Conservation (phyloP, 2,797 vertebrate species). For the Taenioides sp. region DNA sequence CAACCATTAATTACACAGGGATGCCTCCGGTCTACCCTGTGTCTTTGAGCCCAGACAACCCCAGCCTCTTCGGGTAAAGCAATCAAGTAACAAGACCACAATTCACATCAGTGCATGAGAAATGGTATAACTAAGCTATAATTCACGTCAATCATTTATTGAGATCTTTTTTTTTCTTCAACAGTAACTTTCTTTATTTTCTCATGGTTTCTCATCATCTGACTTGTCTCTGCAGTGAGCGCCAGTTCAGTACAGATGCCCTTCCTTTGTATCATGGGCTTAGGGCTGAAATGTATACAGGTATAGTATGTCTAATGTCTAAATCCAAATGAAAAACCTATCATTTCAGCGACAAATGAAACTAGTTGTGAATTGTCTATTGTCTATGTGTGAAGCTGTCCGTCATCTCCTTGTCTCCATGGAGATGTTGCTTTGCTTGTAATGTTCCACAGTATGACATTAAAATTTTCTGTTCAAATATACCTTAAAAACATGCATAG, state of each 20-base stretch:
- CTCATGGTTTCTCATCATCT: background rate
- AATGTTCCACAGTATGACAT: background rate
- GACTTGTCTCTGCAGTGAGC: background rate
- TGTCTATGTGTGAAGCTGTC: background rate
- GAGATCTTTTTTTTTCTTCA: background rate
- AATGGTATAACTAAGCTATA: background rate
- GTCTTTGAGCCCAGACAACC: constrained; percentile 47
- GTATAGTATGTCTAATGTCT: background rate
- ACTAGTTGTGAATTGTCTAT: background rate
- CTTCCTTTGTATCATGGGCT: background rate
- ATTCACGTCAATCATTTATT: background rate
- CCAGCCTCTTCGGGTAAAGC: constrained; percentile 34
- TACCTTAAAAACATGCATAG: too few species aligned
- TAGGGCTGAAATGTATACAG: background rate
- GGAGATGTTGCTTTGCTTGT: background rate
- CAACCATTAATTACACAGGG: constrained; percentile 76
- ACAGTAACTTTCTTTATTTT: background rate
- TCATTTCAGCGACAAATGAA: background rate
- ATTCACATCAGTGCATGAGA: constrained; percentile 26
- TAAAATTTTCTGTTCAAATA: too few species aligned
- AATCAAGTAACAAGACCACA: constrained; percentile 64
- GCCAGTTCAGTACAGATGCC: background rate
- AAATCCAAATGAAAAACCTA: background rate
- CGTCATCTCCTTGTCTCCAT: too few species aligned
- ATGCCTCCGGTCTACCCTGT: constrained; percentile 69